Base-by-base conservation (phyloP, 2,113 vertebrate species). In the Malurus alboscapulatus region DNA sequence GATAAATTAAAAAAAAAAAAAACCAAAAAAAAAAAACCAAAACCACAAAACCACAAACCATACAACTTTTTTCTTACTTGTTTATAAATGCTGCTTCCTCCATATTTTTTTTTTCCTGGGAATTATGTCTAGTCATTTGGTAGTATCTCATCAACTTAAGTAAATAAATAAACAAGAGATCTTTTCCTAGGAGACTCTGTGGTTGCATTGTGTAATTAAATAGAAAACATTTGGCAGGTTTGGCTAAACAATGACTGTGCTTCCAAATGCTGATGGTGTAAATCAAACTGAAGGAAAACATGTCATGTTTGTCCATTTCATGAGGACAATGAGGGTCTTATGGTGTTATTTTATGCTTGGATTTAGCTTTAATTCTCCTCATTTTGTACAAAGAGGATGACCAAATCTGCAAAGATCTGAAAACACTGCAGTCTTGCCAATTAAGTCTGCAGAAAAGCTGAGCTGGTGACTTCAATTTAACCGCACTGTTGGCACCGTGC, bases 151-250 rank as follows among this genome's bases (percentile, higher is more conserved):
- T 91, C 27, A 73, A 80, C 32, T 50, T 72, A 73, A 78, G 32
- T 53, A 86, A 92, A 83, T 87, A 95, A 83, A 74, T 82, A 90
- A 86, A 87, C 30, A 88, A 58, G 22, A 40, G 58, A 76, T 62
- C 3, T 85, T 90, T 92, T 83, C 47, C 51, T 83, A 71, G 32
- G 59, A 94, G 55, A 59, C 29, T 83, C 51, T 94, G 85, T 58
- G 74, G 79, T 92, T 94, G 59, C 27, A 54, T 77, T 77, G 47
- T 94, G 72, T 84, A 96, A 94, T 94, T 93, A 92, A 92, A 93
- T 21, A 74, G 75, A 92, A 95, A 94, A 92, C 75, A 67, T 86
- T 95, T 93, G 95, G 92, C 88, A 93, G 48, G 14, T 94, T 90
- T 13, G 12, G 19, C 68, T 95, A 96, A 95, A 94, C 88, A 95